phyloP scores from a whole-genome alignment of 2,113 vertebrate genomes.

The Murina feae region DNA sequence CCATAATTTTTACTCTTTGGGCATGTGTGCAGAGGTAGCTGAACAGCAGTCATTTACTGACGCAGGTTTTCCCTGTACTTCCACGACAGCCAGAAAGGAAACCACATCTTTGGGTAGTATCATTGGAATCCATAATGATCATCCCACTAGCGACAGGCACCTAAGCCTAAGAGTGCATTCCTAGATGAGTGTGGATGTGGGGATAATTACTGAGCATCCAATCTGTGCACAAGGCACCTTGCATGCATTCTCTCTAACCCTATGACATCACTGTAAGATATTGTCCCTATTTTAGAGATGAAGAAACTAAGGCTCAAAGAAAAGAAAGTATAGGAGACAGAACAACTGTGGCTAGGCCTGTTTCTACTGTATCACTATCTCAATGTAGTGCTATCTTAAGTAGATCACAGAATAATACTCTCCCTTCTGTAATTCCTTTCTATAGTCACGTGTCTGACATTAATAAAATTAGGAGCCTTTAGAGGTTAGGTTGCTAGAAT shows the following conservation, averaged over 20 bases:
- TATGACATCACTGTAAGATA: neutral
- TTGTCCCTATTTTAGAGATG: neutral
- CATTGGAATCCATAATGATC: neutral
- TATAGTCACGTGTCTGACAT: neutral
- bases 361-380: neutral
- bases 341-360: neutral
- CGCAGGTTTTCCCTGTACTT: neutral
- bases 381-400: neutral
- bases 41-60: neutral
- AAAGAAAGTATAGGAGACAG: neutral
- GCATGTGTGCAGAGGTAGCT: neutral
- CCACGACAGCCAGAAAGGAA: neutral
- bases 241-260: neutral
- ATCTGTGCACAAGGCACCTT: neutral
- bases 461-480: neutral
- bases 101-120: neutral
- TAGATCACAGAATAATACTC: neutral
- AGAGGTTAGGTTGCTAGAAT: slow-evolving; percentile 19
- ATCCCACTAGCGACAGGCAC: neutral
- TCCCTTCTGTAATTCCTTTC: neutral
- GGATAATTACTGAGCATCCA: neutral
- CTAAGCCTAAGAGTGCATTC: neutral
- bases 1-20: neutral
- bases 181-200: neutral
- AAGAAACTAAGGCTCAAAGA: neutral